Base-by-base conservation (phyloP, 1,140 invertebrate genomes). In the Brachionus sp. region DNA sequence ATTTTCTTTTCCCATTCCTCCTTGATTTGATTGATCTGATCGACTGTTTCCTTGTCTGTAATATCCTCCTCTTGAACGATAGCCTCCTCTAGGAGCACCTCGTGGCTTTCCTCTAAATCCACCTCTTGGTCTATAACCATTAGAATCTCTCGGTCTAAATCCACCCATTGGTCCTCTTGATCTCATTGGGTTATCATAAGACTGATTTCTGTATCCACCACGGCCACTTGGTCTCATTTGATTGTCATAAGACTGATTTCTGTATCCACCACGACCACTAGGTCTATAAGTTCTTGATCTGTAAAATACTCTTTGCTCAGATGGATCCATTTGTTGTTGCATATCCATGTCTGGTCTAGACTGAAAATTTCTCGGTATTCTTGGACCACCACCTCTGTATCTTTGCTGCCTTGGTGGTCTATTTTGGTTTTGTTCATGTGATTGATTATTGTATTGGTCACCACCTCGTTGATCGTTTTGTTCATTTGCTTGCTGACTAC, bases 241-340 rank as follows among this genome's bases (percentile, higher is more conserved):
- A 46, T 75, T 46, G 39, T 75, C 70, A 25, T 42, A 70, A 70
- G 16, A 19, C 3, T 10, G 66, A 23, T 70, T 70, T 70, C 64
- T 66, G 5, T 70, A 39, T 19, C 42, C 70, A 46, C 70, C 39
- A 3, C 39, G 70, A 13, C 39, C 70, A 46, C 68, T 73, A 9
- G 68, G 37, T 73, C 68, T 73, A 39, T 73, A 73, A 23, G 68
- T 73, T 73, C 68, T 73, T 7, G 68, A 42, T 42, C 68, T 73
- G 37, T 73, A 42, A 35, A 13, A 73, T 0, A 5, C 33, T 39
- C 68, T 35, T 42, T 13, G 35, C n/a, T 7, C n/a, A 19, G n/a
- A 39, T 73, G 2, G 35, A 35, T 12, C 33, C 7, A 19, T n/a
- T 73, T 73, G 37, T 70, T 0, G 66, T 42, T 73, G 35, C 33